phyloP scores from a whole-genome alignment of 2,797 vertebrate species.

The Pampus argenteus region DNA sequence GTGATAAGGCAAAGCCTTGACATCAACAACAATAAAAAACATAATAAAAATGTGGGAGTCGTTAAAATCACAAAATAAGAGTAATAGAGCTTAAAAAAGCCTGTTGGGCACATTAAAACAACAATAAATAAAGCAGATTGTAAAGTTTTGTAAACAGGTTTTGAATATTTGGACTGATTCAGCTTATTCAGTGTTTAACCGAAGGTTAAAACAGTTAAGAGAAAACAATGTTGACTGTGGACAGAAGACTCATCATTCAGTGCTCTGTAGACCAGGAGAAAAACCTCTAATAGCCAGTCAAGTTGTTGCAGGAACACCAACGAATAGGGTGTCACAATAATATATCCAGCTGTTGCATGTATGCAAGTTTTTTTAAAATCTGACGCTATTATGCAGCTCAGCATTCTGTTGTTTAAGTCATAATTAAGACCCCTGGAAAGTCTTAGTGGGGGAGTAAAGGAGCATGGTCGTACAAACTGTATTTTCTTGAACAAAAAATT shows the following conservation, averaged over 20 bases:
- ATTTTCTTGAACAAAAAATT: not conserved
- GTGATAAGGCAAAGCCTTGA: not conserved
- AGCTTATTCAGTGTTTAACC: not conserved
- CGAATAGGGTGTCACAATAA: too few relatives aligned
- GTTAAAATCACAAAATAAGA: slow-evolving; percentile 19
- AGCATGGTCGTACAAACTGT: not conserved
- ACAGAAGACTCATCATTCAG: not conserved
- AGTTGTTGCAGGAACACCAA: too few relatives aligned
- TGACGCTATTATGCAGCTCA: not conserved
- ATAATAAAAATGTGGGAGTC: not conserved
- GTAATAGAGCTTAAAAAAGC: slow-evolving; percentile 12
- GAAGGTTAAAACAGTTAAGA: not conserved
- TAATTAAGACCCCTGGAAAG: not conserved
- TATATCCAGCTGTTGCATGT: too few relatives aligned
- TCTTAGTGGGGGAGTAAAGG: not conserved
- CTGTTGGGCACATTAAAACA: slow-evolving; percentile 12
- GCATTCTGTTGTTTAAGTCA: too few relatives aligned
- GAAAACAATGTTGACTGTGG: not conserved
- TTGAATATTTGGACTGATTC: slow-evolving; percentile 29
- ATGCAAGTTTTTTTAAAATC: too few relatives aligned
- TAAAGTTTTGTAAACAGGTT: slow-evolving; percentile 10
- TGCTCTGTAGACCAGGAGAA: too few relatives aligned
- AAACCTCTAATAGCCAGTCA: too few relatives aligned
- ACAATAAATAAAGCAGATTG: slow-evolving; percentile 16
- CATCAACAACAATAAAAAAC: slow-evolving; percentile 15